Percentiles rank a stretch among this genome's conserved stretches.
Conservation (phyloP, 2,113 vertebrate genomes). For the Microcebus lehilahytsara region DNA sequence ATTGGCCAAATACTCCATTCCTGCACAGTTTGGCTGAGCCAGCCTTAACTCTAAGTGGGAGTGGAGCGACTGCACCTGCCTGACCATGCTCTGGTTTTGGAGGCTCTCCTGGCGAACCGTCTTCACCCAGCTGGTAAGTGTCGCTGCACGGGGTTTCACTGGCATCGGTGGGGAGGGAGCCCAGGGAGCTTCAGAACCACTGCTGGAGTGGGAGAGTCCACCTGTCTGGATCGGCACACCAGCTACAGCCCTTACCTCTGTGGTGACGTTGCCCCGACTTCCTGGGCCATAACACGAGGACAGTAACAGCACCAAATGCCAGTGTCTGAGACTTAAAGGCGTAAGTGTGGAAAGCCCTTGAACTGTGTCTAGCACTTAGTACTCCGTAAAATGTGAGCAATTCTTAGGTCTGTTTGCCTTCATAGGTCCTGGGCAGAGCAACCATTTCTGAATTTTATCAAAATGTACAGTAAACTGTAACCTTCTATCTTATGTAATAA, state of each 20-base stretch:
- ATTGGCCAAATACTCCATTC: background rate
- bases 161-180: background rate
- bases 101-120: background rate
- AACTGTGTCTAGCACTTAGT: background rate
- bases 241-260: background rate
- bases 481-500: background rate
- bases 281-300: background rate
- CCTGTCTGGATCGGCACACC: background rate
- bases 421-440: background rate
- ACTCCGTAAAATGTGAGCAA: background rate
- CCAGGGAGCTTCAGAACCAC: background rate
- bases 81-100: background rate
- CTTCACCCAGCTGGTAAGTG: background rate
- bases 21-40: background rate
- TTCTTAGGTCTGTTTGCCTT: background rate
- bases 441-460: background rate
- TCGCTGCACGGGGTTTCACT: fast-evolving
- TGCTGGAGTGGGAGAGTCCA: background rate
- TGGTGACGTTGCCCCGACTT: background rate
- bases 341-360: background rate
- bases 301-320: background rate
- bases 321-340: background rate
- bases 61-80: background rate
- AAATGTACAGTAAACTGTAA: background rate
- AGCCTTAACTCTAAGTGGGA: background rate